These are phyloP conservation scores for Myoxocephalus aenaeus DNA, from an alignment of 2,797 vertebrate genomes.

Conservation along the genomic window DNA sequence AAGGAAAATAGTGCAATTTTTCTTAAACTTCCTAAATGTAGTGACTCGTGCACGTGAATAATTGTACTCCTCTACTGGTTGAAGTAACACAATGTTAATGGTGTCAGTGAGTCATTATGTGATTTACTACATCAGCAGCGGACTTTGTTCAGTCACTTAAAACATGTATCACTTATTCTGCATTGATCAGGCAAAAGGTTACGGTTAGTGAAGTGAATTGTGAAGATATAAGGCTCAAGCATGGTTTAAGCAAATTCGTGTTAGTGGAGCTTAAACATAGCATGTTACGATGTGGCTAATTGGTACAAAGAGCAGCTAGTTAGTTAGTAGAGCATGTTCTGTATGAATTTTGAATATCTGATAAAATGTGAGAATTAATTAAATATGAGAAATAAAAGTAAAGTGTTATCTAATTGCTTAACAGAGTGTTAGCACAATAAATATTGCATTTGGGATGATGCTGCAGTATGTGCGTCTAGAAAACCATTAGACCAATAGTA, in stretches of 20 bases:
- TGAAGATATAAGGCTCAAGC: constrained; percentile 7
- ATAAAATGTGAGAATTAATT: constrained; percentile 19
- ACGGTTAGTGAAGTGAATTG: background rate
- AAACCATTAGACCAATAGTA: constrained; percentile 32
- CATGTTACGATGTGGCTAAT: background rate
- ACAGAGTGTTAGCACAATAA: constrained; percentile 1
- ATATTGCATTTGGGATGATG: constrained; percentile 13
- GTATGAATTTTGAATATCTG: constrained; percentile 17
- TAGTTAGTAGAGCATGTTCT: background rate
- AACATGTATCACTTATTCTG: background rate
- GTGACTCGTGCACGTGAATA: background rate
- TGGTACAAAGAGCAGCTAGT: constrained; percentile 4
- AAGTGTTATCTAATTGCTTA: constrained; percentile 22
- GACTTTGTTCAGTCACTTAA: constrained; percentile 14
- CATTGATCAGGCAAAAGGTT: constrained; percentile 5
- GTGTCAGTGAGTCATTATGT: constrained; percentile 7
- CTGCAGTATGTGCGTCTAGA: constrained; percentile 22
- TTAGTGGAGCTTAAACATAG: background rate
- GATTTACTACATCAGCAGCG: constrained; percentile 8
- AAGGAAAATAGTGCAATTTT: background rate
- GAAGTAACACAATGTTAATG: constrained; percentile 6
- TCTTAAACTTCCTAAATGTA: background rate
- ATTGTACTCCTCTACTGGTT: background rate
- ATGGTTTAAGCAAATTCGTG: constrained; percentile 9
- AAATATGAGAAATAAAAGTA: constrained; percentile 24